Conservation (phyloP, 2,888 invertebrate species). For the Alviniconcha strummeri region DNA sequence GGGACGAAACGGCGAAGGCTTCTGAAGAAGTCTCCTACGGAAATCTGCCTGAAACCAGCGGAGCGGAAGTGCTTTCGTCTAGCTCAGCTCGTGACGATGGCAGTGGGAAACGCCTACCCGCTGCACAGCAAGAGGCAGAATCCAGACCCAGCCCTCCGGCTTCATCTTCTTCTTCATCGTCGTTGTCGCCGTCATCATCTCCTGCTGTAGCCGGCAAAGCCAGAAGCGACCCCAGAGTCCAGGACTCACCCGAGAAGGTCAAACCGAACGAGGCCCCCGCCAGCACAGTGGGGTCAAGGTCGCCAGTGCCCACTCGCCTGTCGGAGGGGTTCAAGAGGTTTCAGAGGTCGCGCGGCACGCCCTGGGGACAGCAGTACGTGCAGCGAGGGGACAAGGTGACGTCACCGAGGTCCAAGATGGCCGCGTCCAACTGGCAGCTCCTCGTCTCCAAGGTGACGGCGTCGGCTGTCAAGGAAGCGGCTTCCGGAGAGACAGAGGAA, state of each 20-base stretch:
- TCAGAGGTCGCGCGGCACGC: constrained; percentile 29
- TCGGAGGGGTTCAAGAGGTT: constrained; percentile 28
- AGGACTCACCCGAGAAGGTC: neutral
- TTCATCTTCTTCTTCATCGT: too few species aligned
- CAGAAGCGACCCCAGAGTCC: neutral
- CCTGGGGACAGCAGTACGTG: constrained; percentile 35
- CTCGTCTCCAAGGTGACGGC: constrained; percentile 27
- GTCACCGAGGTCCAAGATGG: constrained; percentile 27
- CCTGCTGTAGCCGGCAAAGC: neutral
- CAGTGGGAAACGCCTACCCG: too few species aligned
- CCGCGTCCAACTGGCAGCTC: constrained; percentile 31
- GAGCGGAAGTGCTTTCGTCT: too few species aligned
- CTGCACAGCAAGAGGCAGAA: too few species aligned
- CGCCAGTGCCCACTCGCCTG: constrained; percentile 11
- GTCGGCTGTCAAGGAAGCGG: constrained; percentile 5
- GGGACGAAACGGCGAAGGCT: too few species aligned
- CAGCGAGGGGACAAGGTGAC: constrained; percentile 19
- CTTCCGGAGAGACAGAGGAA: neutral
- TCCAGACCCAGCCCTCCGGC: too few species aligned
- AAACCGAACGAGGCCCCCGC: neutral
- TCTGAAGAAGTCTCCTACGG: too few species aligned
- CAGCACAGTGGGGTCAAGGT: neutral
- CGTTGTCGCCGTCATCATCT: too few species aligned
- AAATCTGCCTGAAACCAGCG: too few species aligned
- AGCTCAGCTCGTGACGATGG: too few species aligned